phyloP scores from a whole-genome alignment of 2,888 invertebrate genomes.

The Lasioglossum vierecki region DNA sequence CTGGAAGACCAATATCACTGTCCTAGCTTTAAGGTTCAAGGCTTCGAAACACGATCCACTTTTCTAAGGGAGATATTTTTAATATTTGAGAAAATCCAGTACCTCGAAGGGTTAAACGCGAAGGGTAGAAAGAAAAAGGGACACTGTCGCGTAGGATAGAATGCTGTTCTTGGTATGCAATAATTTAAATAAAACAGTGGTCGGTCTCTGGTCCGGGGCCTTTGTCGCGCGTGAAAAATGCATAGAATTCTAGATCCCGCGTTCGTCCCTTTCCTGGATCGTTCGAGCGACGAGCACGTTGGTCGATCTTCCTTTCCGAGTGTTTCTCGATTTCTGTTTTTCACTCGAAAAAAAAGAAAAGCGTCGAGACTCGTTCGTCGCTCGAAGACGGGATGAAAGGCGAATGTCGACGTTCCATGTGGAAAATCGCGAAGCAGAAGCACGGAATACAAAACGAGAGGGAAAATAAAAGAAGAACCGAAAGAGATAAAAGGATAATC shows the following conservation, averaged over 20 bases:
- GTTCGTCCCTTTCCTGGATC: conserved; percentile 45
- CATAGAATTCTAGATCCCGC: conserved; percentile 48
- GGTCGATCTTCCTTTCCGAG: neutral
- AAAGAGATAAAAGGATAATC: conserved; percentile 53
- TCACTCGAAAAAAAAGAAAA: neutral
- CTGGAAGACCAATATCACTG: neutral
- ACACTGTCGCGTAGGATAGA: neutral
- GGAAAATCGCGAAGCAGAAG: conserved; percentile 12
- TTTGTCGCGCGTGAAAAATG: conserved; percentile 51
- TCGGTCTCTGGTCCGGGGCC: conserved; percentile 15
- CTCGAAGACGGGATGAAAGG: conserved; percentile 16
- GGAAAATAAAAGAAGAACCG: conserved; percentile 41
- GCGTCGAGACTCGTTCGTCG: neutral
- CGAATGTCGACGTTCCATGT: conserved; percentile 12
- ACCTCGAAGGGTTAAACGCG: neutral
- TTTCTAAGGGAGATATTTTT: conserved; percentile 2
- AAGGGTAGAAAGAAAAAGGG: neutral
- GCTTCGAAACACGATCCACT: neutral
- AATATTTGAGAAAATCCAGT: neutral
- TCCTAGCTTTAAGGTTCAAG: no score
- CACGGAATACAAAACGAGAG: conserved; percentile 9
- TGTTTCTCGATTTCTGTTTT: neutral
- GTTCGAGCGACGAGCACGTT: conserved; percentile 28
- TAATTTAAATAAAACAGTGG: conserved; percentile 1
- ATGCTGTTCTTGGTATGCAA: neutral